phyloP scores from a whole-genome alignment of 2,888 invertebrate species.

The Tryphoninae sp. region DNA sequence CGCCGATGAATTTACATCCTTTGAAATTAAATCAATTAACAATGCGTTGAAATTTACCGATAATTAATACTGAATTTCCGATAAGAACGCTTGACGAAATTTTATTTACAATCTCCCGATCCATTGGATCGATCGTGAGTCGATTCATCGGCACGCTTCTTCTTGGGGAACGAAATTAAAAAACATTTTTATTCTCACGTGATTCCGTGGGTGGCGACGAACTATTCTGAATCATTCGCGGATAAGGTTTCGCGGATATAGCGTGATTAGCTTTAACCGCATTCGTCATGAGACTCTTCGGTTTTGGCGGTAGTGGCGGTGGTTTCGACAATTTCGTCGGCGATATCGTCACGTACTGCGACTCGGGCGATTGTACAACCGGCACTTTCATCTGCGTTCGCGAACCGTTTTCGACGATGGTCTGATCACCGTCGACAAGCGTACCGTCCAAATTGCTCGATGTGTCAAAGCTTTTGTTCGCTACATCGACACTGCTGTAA shows the following conservation, averaged over 20 bases:
- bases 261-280: conserved; percentile 74
- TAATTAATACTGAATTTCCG: conserved; percentile 44
- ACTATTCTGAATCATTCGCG: conserved; percentile 71
- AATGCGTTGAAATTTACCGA: neutral
- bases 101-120: neutral
- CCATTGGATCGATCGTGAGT: too few relatives aligned
- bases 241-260: conserved; percentile 74
- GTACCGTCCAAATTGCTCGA: conserved; percentile 75
- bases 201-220: conserved; percentile 69
- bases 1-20: conserved; percentile 18
- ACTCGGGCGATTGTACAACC: conserved; percentile 64
- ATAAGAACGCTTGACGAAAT: conserved; percentile 2
- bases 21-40: neutral
- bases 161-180: conserved; percentile 51
- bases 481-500: conserved; percentile 60
- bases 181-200: conserved; percentile 71
- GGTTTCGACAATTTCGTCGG: conserved; percentile 81
- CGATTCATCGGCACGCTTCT: too few relatives aligned
- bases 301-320: conserved; percentile 89
- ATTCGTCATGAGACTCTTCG: conserved; percentile 86
- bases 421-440: conserved; percentile 76
- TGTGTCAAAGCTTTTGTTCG: conserved; percentile 71
- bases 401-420: conserved; percentile 75
- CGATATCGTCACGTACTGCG: conserved; percentile 65
- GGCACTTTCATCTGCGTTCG: conserved; percentile 59